These are phyloP conservation scores for Plemyria rubiginata DNA, from an alignment of 2,888 invertebrate genomes.

Conservation along the genomic window DNA sequence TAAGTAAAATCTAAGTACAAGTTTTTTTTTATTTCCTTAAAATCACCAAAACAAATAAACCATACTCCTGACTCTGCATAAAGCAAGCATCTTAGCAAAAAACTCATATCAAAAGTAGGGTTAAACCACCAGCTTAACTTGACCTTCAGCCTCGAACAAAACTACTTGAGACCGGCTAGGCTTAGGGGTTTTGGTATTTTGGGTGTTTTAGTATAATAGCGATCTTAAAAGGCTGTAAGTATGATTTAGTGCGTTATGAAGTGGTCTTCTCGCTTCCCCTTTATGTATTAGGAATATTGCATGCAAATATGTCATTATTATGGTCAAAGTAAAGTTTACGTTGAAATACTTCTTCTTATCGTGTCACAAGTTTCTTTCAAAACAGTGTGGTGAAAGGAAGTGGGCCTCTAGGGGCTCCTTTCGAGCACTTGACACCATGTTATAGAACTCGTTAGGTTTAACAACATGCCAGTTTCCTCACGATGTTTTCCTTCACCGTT, in stretches of 20 bases:
- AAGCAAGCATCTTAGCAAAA: conserved; percentile 58
- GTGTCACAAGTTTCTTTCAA: too few relatives aligned
- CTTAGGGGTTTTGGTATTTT: conserved; percentile 43
- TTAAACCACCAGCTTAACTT: conserved; percentile 47
- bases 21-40: neutral
- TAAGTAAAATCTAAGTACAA: too few relatives aligned
- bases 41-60: conserved; percentile 10
- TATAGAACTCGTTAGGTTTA: too few relatives aligned
- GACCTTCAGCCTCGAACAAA: conserved; percentile 35
- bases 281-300: conserved; percentile 26
- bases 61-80: conserved; percentile 60
- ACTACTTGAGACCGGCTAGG: neutral
- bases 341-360: too few relatives aligned
- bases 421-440: too few relatives aligned
- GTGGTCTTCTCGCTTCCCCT: conserved; percentile 54
- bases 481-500: too few relatives aligned
- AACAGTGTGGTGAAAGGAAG: too few relatives aligned
- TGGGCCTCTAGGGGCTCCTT: too few relatives aligned
- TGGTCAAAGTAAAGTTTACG: conserved; percentile 24
- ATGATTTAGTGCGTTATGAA: conserved; percentile 68
- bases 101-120: conserved; percentile 55
- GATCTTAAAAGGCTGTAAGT: conserved; percentile 63
- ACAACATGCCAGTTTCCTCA: too few relatives aligned
- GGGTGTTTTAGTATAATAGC: conserved; percentile 51
- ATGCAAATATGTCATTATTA: conserved; percentile 35